phyloP scores from a whole-genome alignment of 37 sponge, comb jelly and placozoan species.

The Aphrocallistes beatrix region DNA sequence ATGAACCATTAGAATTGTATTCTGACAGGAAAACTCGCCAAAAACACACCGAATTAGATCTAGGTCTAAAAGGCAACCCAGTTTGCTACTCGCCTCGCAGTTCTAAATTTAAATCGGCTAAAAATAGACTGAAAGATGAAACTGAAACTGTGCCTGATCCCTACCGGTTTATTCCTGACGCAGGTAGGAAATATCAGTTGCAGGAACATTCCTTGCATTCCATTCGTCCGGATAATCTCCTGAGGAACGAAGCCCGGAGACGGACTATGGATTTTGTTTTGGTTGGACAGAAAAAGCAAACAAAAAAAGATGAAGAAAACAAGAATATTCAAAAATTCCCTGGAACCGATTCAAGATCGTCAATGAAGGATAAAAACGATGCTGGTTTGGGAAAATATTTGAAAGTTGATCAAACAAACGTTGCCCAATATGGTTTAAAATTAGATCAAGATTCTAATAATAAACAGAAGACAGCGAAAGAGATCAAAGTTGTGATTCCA shows the following conservation, averaged over 20 bases:
- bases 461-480: background rate
- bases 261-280: constrained; percentile 7
- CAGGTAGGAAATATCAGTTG: background rate
- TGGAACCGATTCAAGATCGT: background rate
- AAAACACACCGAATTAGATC: constrained; percentile 5
- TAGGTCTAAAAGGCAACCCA: background rate
- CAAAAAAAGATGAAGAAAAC: background rate
- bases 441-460: background rate
- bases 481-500: background rate
- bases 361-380: background rate
- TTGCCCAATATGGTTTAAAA: background rate
- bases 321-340: background rate
- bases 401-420: background rate
- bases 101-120: background rate
- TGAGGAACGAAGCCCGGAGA: background rate
- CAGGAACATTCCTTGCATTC: background rate
- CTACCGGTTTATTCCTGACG: background rate
- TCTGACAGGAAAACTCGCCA: background rate
- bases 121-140: background rate
- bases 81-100: background rate
- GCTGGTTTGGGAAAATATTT: background rate
- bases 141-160: background rate
- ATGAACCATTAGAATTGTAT: background rate
- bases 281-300: background rate
- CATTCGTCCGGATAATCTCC: constrained; percentile 1